phyloP scores from a whole-genome alignment of 1,140 invertebrate genomes.

The Cherax quadricarinatus region DNA sequence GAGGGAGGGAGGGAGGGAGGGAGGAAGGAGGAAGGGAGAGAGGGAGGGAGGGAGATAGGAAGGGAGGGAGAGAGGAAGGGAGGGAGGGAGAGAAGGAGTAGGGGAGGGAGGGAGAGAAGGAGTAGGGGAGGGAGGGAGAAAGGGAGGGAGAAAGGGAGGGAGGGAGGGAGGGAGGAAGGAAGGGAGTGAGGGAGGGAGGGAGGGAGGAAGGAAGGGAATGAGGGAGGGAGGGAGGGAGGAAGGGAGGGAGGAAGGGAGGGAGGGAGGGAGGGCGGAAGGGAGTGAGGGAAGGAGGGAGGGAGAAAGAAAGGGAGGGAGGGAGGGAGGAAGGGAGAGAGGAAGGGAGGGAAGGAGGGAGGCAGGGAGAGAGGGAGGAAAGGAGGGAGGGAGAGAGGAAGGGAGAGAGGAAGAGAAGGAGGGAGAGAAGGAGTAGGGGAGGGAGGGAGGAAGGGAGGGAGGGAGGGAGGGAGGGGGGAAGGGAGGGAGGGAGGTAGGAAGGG shows the following conservation, averaged over 20 bases:
- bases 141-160: neutral
- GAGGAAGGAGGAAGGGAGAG: neutral
- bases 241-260: too few relatives aligned
- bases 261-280: neutral
- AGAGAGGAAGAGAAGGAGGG: too few relatives aligned
- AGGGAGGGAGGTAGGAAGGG: neutral
- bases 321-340: neutral
- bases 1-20: neutral
- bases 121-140: neutral
- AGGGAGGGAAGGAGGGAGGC: neutral
- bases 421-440: too few relatives aligned
- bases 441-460: too few relatives aligned
- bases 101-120: too few relatives aligned
- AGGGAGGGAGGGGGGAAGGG: neutral
- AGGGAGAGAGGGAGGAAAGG: too few relatives aligned
- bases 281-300: neutral
- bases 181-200: neutral
- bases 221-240: neutral
- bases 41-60: too few relatives aligned
- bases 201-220: too few relatives aligned
- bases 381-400: neutral
- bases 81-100: too few relatives aligned
- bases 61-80: neutral
- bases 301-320: too few relatives aligned
- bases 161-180: too few relatives aligned